A percentile compares a stretch with the other conserved stretches of the same genome.
Evolutionary conservation across 2,888 invertebrate genomes (phyloP).

Genomic region (Timandra comae): DNA sequence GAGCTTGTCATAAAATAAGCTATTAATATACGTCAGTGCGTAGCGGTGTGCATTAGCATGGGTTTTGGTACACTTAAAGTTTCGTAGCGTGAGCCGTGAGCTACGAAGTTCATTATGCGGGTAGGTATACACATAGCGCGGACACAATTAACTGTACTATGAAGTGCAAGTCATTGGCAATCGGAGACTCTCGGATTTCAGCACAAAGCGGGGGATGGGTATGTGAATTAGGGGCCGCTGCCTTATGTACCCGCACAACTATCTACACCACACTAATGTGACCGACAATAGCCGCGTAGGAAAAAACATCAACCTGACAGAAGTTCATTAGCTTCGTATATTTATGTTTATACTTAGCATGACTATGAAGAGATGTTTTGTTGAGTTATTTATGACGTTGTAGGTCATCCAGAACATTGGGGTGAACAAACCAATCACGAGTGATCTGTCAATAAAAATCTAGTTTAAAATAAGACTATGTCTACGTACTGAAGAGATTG

Average conservation of each 20-base stretch:
- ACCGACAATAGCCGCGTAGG: constrained; percentile 48
- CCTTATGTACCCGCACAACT: constrained; percentile 15
- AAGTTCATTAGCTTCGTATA: constrained; percentile 36
- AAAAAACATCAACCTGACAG: constrained; percentile 32
- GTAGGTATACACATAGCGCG: constrained; percentile 13
- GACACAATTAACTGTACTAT: constrained; percentile 61
- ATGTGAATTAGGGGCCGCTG: constrained; percentile 39
- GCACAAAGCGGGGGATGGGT: constrained; percentile 51
- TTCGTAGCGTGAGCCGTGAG: constrained; percentile 41
- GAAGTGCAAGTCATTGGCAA: constrained; percentile 69
- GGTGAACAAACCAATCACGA: constrained; percentile 17
- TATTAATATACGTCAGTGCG: constrained; percentile 29
- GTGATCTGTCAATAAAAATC: constrained; percentile 5
- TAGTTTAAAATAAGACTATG: too few relatives aligned
- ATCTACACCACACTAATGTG: constrained; percentile 29
- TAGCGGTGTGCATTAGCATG: constrained; percentile 35
- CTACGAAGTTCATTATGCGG: constrained; percentile 28
- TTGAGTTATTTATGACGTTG: constrained; percentile 20
- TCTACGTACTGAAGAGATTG: too few relatives aligned
- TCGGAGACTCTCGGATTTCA: constrained; percentile 60
- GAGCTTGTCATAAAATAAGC: constrained; percentile 26
- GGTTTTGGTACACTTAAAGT: constrained; percentile 36
- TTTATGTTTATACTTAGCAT: constrained; percentile 23
- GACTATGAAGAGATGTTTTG: constrained; percentile 17
- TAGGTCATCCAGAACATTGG: constrained; percentile 15